Conservation (phyloP, 2,113 vertebrate species). For the Cepphus grylle region DNA sequence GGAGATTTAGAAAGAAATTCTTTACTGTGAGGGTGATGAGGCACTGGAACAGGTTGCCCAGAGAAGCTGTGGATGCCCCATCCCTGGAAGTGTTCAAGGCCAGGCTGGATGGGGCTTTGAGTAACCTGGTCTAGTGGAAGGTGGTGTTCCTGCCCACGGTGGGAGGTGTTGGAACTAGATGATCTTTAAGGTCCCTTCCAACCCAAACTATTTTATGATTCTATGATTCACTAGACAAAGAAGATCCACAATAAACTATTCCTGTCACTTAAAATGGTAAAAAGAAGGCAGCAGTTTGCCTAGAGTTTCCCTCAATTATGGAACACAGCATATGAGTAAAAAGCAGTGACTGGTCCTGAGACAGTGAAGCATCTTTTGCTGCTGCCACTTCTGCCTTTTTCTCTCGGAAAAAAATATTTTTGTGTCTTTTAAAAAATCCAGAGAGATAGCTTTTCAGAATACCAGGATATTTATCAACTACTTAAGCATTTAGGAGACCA, state of each 20-base stretch:
- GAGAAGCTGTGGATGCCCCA: neutral
- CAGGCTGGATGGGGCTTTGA: neutral
- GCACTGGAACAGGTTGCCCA: neutral
- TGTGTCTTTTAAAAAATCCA: neutral
- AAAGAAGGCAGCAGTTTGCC: neutral
- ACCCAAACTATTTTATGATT: neutral
- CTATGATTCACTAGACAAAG: neutral
- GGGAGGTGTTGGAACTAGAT: neutral
- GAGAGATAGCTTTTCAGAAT: neutral
- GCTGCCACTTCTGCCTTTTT: neutral
- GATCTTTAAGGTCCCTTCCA: neutral
- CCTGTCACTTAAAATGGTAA: neutral
- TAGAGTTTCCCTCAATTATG: neutral
- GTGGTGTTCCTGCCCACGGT: neutral
- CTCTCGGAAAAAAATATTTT: neutral
- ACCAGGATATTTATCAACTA: slow-evolving; percentile 13
- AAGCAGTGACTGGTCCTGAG: neutral
- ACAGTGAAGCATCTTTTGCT: neutral
- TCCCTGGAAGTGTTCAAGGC: neutral
- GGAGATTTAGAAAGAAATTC: neutral
- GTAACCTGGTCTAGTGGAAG: neutral
- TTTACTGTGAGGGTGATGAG: neutral
- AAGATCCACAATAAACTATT: neutral
- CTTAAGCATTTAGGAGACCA: slow-evolving; percentile 16
- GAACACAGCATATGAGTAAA: neutral